Evolutionary conservation across 92 coral and sea anemone species (phyloP).

Genomic region (Palythoa heliodiscus): DNA sequence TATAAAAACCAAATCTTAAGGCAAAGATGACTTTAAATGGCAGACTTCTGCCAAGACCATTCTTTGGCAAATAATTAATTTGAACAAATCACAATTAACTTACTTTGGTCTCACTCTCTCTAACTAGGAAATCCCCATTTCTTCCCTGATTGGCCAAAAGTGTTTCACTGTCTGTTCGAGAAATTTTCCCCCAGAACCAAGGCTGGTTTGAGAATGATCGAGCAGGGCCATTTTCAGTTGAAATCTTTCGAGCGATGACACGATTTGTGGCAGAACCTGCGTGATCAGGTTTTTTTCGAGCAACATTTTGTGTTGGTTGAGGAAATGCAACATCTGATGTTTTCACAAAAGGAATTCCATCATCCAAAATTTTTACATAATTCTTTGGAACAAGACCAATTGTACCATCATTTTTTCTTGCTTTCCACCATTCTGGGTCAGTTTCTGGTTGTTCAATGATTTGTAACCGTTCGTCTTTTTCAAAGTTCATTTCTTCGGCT

Average conservation of each 20-base stretch:
- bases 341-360: conserved; percentile 45
- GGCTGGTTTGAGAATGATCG: conserved; percentile 64
- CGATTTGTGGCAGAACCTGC: conserved; percentile 26
- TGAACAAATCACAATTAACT: conserved; percentile 7
- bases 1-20: no score
- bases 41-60: no score
- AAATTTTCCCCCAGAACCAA: conserved; percentile 96
- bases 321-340: conserved; percentile 30
- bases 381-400: conserved; percentile 93
- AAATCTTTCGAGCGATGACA: conserved; percentile 48
- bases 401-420: conserved; percentile 84
- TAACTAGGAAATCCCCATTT: conserved; percentile 89
- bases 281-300: conserved; percentile 14
- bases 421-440: conserved; percentile 99
- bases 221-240: conserved; percentile 8
- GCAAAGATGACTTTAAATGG: no score
- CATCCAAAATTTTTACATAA: conserved; percentile 80
- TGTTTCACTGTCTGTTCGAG: conserved; percentile 81
- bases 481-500: conserved; percentile 84
- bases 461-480: conserved; percentile 84
- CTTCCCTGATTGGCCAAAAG: conserved; percentile 66
- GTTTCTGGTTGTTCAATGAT: conserved; percentile 87
- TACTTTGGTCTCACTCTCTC: conserved; percentile 99
- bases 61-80: no score
- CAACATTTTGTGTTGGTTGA: conserved; percentile 17